Evolutionary conservation across 2,797 vertebrate species (phyloP).

Genomic region (Dermochelys coriacea): DNA sequence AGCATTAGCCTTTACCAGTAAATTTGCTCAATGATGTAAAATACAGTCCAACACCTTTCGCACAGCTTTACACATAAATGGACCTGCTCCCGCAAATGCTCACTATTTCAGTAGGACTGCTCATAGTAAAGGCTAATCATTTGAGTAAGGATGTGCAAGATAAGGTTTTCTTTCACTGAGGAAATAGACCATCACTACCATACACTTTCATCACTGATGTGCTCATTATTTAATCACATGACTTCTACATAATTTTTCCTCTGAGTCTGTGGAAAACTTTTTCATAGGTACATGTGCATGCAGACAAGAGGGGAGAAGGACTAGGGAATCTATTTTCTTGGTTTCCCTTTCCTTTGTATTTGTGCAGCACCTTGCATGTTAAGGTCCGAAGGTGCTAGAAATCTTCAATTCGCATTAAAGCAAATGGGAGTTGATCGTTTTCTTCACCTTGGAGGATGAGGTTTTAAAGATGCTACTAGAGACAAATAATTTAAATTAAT

Average conservation of each 20-base stretch:
- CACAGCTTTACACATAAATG: not conserved
- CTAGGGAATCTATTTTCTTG: not conserved
- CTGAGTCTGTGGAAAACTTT: not conserved
- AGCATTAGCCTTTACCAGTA: not conserved
- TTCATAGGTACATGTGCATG: not conserved
- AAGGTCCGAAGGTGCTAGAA: not conserved
- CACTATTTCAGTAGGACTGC: not conserved
- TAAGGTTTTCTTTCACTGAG: not conserved
- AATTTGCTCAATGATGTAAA: slow-evolving; percentile 2
- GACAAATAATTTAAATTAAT: not conserved
- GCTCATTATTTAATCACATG: slow-evolving; percentile 1
- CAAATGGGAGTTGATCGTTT: rapidly evolving
- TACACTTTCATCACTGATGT: not conserved
- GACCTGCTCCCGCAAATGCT: not conserved
- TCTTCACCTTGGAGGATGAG: rapidly evolving
- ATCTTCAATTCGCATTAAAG: not conserved
- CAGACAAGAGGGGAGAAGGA: not conserved
- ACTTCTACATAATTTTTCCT: not conserved
- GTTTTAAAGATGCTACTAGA: not conserved
- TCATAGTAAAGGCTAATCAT: not conserved
- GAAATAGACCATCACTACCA: not conserved
- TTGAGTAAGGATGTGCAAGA: not conserved
- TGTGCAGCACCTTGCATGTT: not conserved
- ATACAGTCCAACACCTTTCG: slow-evolving; percentile 1
- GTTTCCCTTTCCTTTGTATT: not conserved